A percentile compares a stretch with the other conserved stretches of the same genome.
Conservation (phyloP, 2,888 invertebrate genomes). For the Leptopilina myrica region DNA sequence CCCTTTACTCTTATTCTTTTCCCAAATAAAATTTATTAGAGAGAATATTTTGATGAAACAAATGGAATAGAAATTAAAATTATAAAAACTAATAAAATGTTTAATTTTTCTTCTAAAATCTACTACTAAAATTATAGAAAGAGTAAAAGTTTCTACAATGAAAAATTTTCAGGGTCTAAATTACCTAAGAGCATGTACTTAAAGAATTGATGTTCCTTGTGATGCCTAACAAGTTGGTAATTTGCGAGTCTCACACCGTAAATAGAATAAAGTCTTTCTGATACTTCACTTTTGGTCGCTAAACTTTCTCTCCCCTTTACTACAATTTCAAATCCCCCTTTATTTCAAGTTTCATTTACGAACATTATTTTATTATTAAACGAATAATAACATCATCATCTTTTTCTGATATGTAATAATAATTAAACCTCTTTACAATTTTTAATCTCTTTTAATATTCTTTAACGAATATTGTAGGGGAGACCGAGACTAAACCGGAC, state of each 20-base stretch:
- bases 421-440: background rate
- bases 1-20: no score
- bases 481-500: no score
- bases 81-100: no score
- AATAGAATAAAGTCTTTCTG: constrained; percentile 22
- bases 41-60: no score
- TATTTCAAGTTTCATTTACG: constrained; percentile 55
- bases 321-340: constrained; percentile 22
- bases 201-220: constrained; percentile 7
- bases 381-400: constrained; percentile 55
- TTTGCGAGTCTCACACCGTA: constrained; percentile 23
- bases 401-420: background rate
- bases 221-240: background rate
- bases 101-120: background rate
- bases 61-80: no score
- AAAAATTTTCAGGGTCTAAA: background rate
- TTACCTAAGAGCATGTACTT: background rate
- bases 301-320: constrained; percentile 17
- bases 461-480: background rate
- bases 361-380: constrained; percentile 58
- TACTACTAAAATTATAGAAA: background rate
- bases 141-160: background rate
- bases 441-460: background rate
- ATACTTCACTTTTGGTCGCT: constrained; percentile 2
- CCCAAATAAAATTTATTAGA: no score